A percentile compares a stretch with the other conserved stretches of the same genome.
Evolutionary conservation across 35 echinoderm and acorn worm species (phyloP).

Genomic region (Ptychodera flava): DNA sequence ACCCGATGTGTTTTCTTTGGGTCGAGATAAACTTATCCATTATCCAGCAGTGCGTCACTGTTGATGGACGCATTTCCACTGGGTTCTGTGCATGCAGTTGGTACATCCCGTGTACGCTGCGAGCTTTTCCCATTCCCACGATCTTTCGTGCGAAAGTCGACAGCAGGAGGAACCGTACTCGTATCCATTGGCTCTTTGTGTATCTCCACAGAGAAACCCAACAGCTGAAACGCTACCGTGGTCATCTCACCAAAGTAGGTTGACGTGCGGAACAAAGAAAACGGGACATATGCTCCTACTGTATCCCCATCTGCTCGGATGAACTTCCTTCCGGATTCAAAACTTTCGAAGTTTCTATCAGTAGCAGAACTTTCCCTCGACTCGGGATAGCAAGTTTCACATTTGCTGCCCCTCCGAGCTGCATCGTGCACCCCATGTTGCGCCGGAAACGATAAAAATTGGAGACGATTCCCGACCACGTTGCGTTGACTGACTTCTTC

Average conservation of each 20-base stretch:
- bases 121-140: too few species aligned
- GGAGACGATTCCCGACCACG: not conserved
- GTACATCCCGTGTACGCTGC: too few species aligned
- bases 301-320: not conserved
- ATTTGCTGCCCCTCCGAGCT: too few species aligned
- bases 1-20: too few species aligned
- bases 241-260: not conserved
- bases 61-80: too few species aligned
- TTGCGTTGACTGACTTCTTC: not conserved
- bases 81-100: too few species aligned
- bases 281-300: not conserved
- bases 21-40: too few species aligned
- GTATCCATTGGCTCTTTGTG: not conserved
- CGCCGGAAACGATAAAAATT: too few species aligned
- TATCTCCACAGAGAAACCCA: not conserved
- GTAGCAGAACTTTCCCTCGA: too few species aligned
- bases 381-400: too few species aligned
- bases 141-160: not conserved
- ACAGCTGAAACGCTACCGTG: not conserved
- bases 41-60: too few species aligned
- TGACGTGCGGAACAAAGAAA: not conserved
- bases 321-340: not conserved
- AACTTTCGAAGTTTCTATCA: not conserved
- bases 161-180: not conserved
- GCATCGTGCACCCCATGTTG: too few species aligned